phyloP scores from a whole-genome alignment of 2,888 invertebrate species.

The Caenorhabditis sp. region DNA sequence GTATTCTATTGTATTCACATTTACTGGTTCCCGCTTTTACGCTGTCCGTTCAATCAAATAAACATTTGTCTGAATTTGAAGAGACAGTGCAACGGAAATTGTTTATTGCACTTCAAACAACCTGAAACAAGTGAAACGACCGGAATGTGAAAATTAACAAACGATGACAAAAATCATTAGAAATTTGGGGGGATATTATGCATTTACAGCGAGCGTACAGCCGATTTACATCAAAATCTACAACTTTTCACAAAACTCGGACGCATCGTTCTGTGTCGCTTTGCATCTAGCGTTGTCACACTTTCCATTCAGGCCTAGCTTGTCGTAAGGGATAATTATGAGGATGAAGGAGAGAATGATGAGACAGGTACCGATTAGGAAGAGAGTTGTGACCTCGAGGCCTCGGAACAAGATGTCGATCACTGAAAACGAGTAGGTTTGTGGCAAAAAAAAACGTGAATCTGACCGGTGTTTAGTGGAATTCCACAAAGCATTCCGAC shows the following conservation, averaged over 20 bases:
- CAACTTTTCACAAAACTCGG: slow-evolving; percentile 12
- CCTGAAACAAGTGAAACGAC: too few species aligned
- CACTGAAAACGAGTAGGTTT: slow-evolving; percentile 32
- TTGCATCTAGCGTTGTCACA: neutral
- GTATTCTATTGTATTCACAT: too few species aligned
- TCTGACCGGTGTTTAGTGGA: slow-evolving; percentile 90
- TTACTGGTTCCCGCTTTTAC: too few species aligned
- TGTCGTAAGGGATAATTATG: slow-evolving; percentile 63
- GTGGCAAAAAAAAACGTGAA: neutral
- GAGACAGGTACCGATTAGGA: slow-evolving; percentile 59
- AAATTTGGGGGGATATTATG: too few species aligned
- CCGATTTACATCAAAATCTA: slow-evolving; percentile 6
- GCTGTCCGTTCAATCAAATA: too few species aligned
- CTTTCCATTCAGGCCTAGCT: neutral
- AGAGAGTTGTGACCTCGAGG: slow-evolving; percentile 46
- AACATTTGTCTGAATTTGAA: too few species aligned
- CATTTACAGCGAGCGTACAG: too few species aligned
- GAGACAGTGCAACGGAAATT: too few species aligned
- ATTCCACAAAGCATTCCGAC: slow-evolving; percentile 93
- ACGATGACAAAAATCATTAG: too few species aligned
- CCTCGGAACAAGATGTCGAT: slow-evolving; percentile 67
- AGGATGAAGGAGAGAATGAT: slow-evolving; percentile 66
- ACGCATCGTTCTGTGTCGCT: slow-evolving; percentile 11
- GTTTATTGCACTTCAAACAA: too few species aligned
- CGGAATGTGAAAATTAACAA: too few species aligned